Evolutionary conservation across 1,140 invertebrate species (phyloP), one percentile per base, ranked within the genome.

Genomic region (Drosophila gunungcola): DNA sequence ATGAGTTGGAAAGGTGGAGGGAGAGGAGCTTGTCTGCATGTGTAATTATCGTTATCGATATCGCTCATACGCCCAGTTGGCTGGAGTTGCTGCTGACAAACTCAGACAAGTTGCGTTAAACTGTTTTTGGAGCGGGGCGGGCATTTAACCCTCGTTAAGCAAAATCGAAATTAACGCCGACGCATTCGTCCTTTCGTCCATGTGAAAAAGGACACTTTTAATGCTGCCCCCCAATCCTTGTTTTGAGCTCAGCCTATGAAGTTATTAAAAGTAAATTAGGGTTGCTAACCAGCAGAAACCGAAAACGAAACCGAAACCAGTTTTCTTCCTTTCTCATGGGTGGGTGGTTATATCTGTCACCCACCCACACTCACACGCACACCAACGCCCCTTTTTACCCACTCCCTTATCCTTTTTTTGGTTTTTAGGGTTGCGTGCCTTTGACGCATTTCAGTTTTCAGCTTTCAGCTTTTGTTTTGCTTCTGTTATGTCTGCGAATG

Each of bases 201-300:
- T 88, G 76, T 77, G 79, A 80, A 83, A 78, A 86, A 73, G 83
- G 82, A 88, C 83, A 88, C 82, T 86, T 82, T 83, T 73, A 88
- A 82, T 86, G 79, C 75, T 78, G 49, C 3, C 21, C 41, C 36
- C 48, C 53, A 5, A 25, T 10, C 41, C 16, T 4, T 36, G 48
- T 36, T 65, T 67, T 54, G 25, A 41, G 54, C 43, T 55, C 69
- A 65, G 80, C 73, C 84, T 89, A 89, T 89, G 85, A 89, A 89
- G 84, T 89, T 89, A 89, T 89, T 89, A 89, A 89, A 89, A 89
- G 84, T 84, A 89, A 89, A 89, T 89, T 89, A 89, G 84, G 84
- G 85, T 89, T 89, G 84, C 73, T 84, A 62, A 69, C 78, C 61
- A 80, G 72, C 72, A 75, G 83, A 73, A 61, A 88, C 67, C 67